Evolutionary conservation across 2,888 invertebrate genomes (phyloP).

Genomic region (Perithous albicinctus): DNA sequence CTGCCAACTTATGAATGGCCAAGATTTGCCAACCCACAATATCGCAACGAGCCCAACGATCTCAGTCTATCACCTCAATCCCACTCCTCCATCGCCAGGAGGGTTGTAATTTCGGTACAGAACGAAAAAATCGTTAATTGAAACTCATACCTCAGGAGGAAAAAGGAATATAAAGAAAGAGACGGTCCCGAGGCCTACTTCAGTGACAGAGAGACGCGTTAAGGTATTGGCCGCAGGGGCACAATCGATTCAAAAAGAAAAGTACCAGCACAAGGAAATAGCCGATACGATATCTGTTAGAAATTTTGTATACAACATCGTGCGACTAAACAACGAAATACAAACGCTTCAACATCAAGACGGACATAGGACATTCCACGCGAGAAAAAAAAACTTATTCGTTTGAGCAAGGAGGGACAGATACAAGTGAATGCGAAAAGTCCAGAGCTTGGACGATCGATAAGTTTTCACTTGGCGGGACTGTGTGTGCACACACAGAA

Average conservation of each 20-base stretch:
- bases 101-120: conserved; percentile 68
- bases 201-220: conserved; percentile 22
- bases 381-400: conserved; percentile 36
- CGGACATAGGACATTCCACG: conserved; percentile 15
- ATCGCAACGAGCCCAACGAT: not conserved
- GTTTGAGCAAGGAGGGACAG: conserved; percentile 22
- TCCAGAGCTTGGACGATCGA: conserved; percentile 62
- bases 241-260: no score
- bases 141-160: conserved; percentile 61
- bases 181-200: conserved; percentile 22
- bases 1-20: not conserved
- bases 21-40: not conserved
- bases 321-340: not conserved
- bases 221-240: conserved; percentile 17
- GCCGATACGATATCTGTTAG: not conserved
- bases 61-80: conserved; percentile 28
- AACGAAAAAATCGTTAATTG: conserved; percentile 70
- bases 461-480: conserved; percentile 70
- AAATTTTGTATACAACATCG: not conserved
- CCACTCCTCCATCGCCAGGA: conserved; percentile 38
- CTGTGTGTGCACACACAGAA: conserved; percentile 50
- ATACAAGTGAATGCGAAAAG: conserved; percentile 39
- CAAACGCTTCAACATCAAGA: conserved; percentile 10
- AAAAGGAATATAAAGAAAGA: conserved; percentile 19
- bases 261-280: not conserved